These are phyloP conservation scores for Manis crassicaudata DNA, from an alignment of 2,797 vertebrate species.

Conservation along the genomic window DNA sequence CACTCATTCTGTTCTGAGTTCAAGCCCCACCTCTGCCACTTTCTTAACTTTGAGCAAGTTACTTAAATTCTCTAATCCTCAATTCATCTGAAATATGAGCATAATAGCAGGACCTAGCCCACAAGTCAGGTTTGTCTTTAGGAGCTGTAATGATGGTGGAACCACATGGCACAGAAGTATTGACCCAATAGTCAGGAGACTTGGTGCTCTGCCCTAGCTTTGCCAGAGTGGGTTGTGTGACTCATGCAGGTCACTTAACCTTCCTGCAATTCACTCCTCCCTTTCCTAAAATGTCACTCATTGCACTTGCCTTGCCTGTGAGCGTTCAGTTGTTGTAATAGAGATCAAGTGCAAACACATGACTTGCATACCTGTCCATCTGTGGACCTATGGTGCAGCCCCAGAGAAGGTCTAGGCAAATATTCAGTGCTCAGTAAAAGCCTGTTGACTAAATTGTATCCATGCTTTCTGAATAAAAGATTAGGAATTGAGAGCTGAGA, in stretches of 20 bases:
- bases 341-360: background rate
- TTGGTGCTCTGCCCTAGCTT: background rate
- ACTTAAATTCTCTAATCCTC: background rate
- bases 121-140: background rate
- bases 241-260: background rate
- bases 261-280: background rate
- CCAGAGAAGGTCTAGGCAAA: background rate
- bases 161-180: background rate
- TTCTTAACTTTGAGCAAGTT: background rate
- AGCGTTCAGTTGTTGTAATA: background rate
- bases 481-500: background rate
- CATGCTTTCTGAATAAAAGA: background rate
- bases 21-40: background rate
- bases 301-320: background rate
- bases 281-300: background rate
- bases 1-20: background rate
- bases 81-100: background rate
- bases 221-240: background rate
- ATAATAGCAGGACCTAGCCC: background rate
- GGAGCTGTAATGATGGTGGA: background rate
- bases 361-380: background rate
- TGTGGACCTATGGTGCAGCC: background rate
- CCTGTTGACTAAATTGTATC: background rate
- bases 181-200: background rate
- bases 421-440: background rate